phyloP scores from a whole-genome alignment of 2,113 vertebrate species.

The Nyctereutes procyonoides region DNA sequence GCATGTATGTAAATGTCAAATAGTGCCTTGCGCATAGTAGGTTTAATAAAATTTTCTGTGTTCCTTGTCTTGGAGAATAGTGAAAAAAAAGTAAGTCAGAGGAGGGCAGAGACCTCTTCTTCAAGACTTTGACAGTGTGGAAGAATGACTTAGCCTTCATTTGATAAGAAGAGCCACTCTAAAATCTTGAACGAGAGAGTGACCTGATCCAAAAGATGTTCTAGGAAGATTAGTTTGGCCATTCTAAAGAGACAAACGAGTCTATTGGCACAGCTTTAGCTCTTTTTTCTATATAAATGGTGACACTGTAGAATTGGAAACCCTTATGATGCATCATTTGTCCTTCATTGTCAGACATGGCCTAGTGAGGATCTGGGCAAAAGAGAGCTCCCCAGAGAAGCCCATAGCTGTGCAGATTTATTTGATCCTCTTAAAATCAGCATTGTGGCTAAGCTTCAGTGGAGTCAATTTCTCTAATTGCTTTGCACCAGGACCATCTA shows the following conservation, averaged over 20 bases:
- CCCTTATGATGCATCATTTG: background rate
- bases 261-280: background rate
- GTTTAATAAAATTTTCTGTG: background rate
- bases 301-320: conserved; percentile 6
- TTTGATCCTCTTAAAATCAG: background rate
- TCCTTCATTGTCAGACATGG: conserved; percentile 15
- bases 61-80: background rate
- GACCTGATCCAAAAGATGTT: conserved; percentile 23
- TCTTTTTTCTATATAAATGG: background rate
- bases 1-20: background rate
- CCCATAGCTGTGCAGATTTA: background rate
- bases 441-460: background rate
- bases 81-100: background rate
- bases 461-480: background rate
- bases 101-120: background rate
- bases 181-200: background rate
- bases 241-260: conserved; percentile 20
- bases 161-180: background rate
- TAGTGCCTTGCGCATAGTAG: background rate
- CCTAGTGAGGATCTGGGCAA: background rate
- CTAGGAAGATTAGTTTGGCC: conserved; percentile 30
- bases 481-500: background rate
- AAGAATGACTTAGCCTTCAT: background rate
- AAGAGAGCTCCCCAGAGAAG: background rate
- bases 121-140: background rate